These are phyloP conservation scores for Triplophysa yarkandensis DNA, from an alignment of 2,797 vertebrate species.

Conservation along the genomic window DNA sequence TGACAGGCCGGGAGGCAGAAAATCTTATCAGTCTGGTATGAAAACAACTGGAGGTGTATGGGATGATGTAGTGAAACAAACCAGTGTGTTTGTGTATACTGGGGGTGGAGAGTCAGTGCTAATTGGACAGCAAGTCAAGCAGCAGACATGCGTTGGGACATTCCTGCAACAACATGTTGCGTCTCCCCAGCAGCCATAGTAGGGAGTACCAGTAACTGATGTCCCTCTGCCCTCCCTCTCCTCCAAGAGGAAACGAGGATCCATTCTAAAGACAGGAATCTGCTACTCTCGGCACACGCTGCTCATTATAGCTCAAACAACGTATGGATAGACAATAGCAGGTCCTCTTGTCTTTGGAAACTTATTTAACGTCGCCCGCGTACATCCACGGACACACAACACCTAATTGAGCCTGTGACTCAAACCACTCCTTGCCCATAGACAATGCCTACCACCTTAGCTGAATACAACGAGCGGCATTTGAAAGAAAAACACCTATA, in stretches of 20 bases:
- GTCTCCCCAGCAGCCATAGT: conserved; percentile 85
- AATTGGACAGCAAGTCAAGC: conserved; percentile 82
- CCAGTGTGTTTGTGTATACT: conserved; percentile 22
- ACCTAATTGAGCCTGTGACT: conserved; percentile 80
- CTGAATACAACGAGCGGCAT: conserved; percentile 48
- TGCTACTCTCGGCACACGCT: conserved; percentile 76
- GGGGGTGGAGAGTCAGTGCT: conserved; percentile 68
- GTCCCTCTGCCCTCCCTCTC: conserved; percentile 41
- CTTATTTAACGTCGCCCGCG: conserved; percentile 61
- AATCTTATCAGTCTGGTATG: neutral
- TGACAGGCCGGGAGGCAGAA: neutral
- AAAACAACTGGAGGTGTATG: neutral
- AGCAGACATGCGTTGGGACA: conserved; percentile 74
- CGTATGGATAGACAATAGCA: conserved; percentile 65
- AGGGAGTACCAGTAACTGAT: conserved; percentile 53
- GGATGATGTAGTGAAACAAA: neutral
- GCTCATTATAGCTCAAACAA: conserved; percentile 84
- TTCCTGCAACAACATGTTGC: conserved; percentile 77
- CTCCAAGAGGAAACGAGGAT: conserved; percentile 56
- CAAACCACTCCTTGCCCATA: conserved; percentile 75
- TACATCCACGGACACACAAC: conserved; percentile 42
- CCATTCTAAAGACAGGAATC: conserved; percentile 69
- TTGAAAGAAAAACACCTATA: conserved; percentile 56
- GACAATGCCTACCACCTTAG: conserved; percentile 77
- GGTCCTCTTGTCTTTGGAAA: conserved; percentile 63